Percentiles rank a stretch among this genome's conserved stretches.
Conservation (phyloP, 1,140 invertebrate species). For the Pygmarrhopalites habei region DNA sequence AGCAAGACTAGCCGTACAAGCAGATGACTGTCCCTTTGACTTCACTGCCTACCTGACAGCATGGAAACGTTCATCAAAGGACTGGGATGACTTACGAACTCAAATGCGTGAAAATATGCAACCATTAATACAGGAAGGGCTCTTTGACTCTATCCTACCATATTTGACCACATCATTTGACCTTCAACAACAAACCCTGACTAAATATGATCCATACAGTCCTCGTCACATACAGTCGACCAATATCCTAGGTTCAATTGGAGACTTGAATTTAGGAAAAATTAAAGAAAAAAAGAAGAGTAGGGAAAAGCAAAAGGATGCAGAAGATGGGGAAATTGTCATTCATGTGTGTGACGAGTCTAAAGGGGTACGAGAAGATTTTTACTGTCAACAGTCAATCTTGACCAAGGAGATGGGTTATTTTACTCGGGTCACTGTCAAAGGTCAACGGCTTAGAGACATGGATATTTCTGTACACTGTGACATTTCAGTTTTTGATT, state of each 20-base stretch:
- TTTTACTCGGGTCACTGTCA: constrained; percentile 72
- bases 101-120: constrained; percentile 17
- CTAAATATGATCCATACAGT: neutral
- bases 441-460: constrained; percentile 74
- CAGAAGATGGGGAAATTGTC: constrained; percentile 57
- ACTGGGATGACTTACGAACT: constrained; percentile 10
- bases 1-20: constrained; percentile 25
- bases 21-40: constrained; percentile 26
- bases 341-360: constrained; percentile 83
- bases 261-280: neutral
- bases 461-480: constrained; percentile 95
- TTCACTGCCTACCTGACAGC: constrained; percentile 23
- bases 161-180: constrained; percentile 30
- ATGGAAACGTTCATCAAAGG: constrained; percentile 6
- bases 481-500: constrained; percentile 87
- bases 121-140: constrained; percentile 37
- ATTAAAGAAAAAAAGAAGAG: neutral
- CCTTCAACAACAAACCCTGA: neutral
- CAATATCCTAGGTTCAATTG: constrained; percentile 36
- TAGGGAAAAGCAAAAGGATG: neutral
- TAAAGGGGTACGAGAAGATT: constrained; percentile 77
- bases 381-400: constrained; percentile 74
- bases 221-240: constrained; percentile 51
- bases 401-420: constrained; percentile 88
- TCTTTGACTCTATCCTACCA: constrained; percentile 41